Evolutionary conservation across 1,140 invertebrate species (phyloP), one percentile per base, ranked within the genome.

Genomic region (Platyscapa corneri): DNA sequence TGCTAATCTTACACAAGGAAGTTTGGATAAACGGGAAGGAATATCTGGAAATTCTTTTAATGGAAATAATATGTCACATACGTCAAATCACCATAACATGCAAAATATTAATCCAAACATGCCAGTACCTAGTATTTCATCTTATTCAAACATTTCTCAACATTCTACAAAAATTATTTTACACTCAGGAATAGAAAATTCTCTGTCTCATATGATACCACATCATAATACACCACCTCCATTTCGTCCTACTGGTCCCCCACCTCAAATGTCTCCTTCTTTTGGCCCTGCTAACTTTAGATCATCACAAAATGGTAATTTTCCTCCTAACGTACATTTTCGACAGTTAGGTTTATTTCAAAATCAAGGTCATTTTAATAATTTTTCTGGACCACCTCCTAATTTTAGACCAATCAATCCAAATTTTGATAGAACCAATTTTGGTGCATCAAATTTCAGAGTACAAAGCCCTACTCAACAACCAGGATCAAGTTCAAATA

Each of bases 41-140:
- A 86, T 90, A 83, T n/a, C 49, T 30, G 72, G 60, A 7, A 89
- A 89, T 86, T 27, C 84, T 0, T 89, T 89, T 30, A 83, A 87
- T 34, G 75, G 83, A 46, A 87, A 87, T 42, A 88, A 74, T 16
- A 83, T 89, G 72, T 46, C 88, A 1, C 87, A 78, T 20, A 83
- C 89, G 83, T 39, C 90, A 3, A 91, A 90, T 87, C 90, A 92
- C 65, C 91, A 92, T n/a, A 92, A 91, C 42, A 91, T 91, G 89
- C 91, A 91, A 72, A 92, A 90, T 39, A 90, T 90, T 37, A 91
- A 90, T 87, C 89, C 89, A 10, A 89, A 90, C 46, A 89, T 91
- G 89, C 90, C 91, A 32, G 88, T 87, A 0, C 86, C 91, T 27
- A 86, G 86, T 30, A 87, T 91, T 34, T 82, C 89, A 32, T 84